A percentile compares a stretch with the other conserved stretches of the same genome.
Conservation (phyloP, 2,113 vertebrate genomes). For the Anoura caudifer region DNA sequence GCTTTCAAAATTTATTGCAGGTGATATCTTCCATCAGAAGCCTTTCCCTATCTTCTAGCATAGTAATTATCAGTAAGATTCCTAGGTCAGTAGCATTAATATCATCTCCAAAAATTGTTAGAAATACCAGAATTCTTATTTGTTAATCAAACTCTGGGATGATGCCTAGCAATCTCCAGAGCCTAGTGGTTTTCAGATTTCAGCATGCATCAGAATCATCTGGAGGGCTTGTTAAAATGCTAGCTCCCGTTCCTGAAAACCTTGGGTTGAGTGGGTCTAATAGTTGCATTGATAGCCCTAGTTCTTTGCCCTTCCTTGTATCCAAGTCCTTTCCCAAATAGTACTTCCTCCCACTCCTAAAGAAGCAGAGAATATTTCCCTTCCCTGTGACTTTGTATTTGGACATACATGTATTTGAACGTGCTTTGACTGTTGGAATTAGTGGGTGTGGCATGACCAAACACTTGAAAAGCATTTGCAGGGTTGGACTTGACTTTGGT, state of each 20-base stretch:
- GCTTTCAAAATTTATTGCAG: not conserved
- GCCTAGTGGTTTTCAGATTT: not conserved
- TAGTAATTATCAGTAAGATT: not conserved
- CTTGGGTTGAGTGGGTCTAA: not conserved
- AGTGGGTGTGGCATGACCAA: not conserved
- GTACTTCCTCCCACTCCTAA: not conserved
- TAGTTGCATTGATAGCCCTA: not conserved
- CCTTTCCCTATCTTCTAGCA: not conserved
- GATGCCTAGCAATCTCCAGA: not conserved
- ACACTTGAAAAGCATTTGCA: not conserved
- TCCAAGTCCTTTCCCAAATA: not conserved
- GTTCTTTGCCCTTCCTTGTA: not conserved
- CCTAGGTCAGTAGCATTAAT: not conserved
- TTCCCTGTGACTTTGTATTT: not conserved
- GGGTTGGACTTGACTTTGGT: not conserved
- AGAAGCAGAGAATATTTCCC: not conserved
- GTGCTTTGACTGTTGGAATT: constrained; percentile 12
- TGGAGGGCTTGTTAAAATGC: not conserved
- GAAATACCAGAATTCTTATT: not conserved
- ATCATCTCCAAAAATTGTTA: not conserved
- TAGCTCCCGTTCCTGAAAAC: not conserved
- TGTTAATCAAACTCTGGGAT: not conserved
- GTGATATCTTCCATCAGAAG: not conserved
- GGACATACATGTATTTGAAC: not conserved
- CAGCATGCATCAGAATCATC: not conserved